Percentiles rank a stretch among this genome's conserved stretches.
Evolutionary conservation across 2,113 vertebrate genomes (phyloP).

Genomic region (Daphoenositta chrysoptera): DNA sequence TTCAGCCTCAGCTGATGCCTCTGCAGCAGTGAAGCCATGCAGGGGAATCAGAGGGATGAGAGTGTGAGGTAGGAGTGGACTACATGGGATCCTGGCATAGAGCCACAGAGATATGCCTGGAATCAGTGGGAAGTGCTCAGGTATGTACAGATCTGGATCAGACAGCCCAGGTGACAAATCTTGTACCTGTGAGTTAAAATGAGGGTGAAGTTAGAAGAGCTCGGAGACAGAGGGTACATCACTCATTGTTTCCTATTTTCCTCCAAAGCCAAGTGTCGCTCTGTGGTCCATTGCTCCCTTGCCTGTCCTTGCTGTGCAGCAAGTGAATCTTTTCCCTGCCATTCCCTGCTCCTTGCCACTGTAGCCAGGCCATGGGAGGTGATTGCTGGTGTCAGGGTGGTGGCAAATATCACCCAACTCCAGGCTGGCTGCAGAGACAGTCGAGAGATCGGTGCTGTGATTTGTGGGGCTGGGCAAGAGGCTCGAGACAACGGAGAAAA

Average conservation of each 20-base stretch:
- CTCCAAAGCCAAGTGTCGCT: neutral
- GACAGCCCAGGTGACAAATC: neutral
- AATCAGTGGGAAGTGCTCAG: neutral
- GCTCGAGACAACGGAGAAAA: neutral
- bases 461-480: neutral
- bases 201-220: neutral
- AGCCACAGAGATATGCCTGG: neutral
- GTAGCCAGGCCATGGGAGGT: neutral
- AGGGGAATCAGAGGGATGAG: neutral
- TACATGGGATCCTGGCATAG: accelerated
- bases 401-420: neutral
- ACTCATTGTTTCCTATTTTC: neutral
- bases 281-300: neutral
- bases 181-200: neutral
- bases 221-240: neutral
- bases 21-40: accelerated
- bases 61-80: neutral
- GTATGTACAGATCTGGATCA: neutral
- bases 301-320: neutral
- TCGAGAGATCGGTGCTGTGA: accelerated
- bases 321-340: neutral
- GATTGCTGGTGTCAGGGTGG: accelerated
- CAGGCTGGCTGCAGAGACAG: neutral
- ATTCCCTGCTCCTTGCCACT: neutral
- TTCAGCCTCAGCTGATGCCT: neutral